A percentile compares a stretch with the other conserved stretches of the same genome.
phyloP scores from a whole-genome alignment of 2,113 vertebrate genomes.

The Paraplagusia blochii region DNA sequence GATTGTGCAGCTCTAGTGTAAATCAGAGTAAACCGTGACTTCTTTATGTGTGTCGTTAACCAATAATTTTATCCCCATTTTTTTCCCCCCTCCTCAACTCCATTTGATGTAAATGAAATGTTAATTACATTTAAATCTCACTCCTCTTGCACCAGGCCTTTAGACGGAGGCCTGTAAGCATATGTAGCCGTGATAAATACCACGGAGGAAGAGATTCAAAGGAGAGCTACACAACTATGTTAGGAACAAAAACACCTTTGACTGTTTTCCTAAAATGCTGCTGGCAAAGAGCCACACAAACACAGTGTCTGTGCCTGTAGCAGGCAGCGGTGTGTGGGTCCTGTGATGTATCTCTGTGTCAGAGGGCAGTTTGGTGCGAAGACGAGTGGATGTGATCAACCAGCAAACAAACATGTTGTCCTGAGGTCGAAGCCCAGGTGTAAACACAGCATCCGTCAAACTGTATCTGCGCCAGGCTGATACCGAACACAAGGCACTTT shows the following conservation, averaged over 20 bases:
- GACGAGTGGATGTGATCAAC: slow-evolving; percentile 71
- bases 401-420: slow-evolving; percentile 65
- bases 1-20: slow-evolving; percentile 47
- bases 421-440: slow-evolving; percentile 57
- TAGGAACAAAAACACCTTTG: neutral
- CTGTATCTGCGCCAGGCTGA: slow-evolving; percentile 59
- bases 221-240: slow-evolving; percentile 6
- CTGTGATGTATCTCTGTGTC: slow-evolving; percentile 66
- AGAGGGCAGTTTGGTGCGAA: slow-evolving; percentile 59
- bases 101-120: slow-evolving; percentile 49
- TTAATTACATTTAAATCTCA: slow-evolving; percentile 51
- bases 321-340: slow-evolving; percentile 35
- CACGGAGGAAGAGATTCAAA: slow-evolving; percentile 12
- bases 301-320: slow-evolving; percentile 33
- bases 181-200: slow-evolving; percentile 21
- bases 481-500: slow-evolving; percentile 39
- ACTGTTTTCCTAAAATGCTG: slow-evolving; percentile 13
- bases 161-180: slow-evolving; percentile 10
- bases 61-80: slow-evolving; percentile 41
- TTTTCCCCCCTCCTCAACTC: slow-evolving; percentile 30
- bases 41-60: slow-evolving; percentile 55
- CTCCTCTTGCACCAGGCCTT: slow-evolving; percentile 7
- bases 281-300: slow-evolving; percentile 30
- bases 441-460: slow-evolving; percentile 71
- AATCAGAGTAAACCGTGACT: slow-evolving; percentile 48